These are phyloP conservation scores for Agrotis exclamationis DNA, from an alignment of 2,888 invertebrate species.

Conservation along the genomic window DNA sequence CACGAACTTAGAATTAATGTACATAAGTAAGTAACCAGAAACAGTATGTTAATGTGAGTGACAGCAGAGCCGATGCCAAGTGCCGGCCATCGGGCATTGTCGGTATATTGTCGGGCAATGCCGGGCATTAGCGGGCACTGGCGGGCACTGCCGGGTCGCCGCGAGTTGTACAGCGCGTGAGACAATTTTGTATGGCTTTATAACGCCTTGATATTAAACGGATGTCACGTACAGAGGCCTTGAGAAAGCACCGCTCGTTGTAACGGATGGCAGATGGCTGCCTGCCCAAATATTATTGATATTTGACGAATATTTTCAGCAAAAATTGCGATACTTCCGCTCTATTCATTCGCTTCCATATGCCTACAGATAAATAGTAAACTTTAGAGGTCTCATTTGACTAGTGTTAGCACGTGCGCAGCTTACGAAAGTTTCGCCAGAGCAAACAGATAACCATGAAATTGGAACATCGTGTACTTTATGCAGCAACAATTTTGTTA, in stretches of 20 bases:
- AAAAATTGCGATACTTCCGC: constrained; percentile 41
- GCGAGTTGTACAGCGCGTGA: constrained; percentile 70
- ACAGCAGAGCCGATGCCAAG: constrained; percentile 68
- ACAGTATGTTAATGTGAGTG: constrained; percentile 68
- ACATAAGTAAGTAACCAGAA: constrained; percentile 69
- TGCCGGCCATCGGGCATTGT: constrained; percentile 38
- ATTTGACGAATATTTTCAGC: constrained; percentile 57
- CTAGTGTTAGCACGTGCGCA: constrained; percentile 58
- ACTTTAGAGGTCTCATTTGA: constrained; percentile 43
- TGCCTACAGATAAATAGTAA: constrained; percentile 27
- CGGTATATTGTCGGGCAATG: constrained; percentile 54
- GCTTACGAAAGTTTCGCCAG: constrained; percentile 70
- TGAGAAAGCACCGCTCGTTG: constrained; percentile 72
- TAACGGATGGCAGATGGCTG: constrained; percentile 78
- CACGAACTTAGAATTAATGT: constrained; percentile 70
- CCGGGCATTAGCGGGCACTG: constrained; percentile 52
- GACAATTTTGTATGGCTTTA: constrained; percentile 75
- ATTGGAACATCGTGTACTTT: constrained; percentile 72
- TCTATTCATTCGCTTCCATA: constrained; percentile 23
- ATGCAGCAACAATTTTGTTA: constrained; percentile 63
- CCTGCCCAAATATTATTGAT: constrained; percentile 70
- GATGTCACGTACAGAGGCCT: constrained; percentile 80
- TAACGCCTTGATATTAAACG: constrained; percentile 74
- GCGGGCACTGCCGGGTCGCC: constrained; percentile 62
- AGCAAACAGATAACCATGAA: constrained; percentile 76